Conservation (phyloP, 2,888 invertebrate genomes). For the Synergus umbraculus region DNA sequence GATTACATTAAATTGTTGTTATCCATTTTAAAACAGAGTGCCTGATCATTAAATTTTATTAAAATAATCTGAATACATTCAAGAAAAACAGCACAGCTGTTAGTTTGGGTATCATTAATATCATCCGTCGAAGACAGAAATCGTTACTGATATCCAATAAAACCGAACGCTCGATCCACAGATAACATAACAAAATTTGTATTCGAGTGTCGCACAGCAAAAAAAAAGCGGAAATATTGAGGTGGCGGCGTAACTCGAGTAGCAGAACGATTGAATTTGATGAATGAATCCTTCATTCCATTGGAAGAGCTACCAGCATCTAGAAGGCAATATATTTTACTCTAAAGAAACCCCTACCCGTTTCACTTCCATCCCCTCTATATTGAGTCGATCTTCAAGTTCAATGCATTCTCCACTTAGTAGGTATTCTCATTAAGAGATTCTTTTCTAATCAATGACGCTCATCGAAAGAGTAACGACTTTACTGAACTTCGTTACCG, state of each 20-base stretch:
- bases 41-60: no score
- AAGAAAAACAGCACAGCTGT: not conserved
- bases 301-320: conserved; percentile 48
- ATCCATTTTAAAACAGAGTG: not conserved
- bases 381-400: not conserved
- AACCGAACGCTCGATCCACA: not conserved
- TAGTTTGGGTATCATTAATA: conserved; percentile 10
- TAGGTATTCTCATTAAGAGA: conserved; percentile 43
- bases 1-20: not conserved
- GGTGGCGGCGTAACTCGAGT: conserved; percentile 64
- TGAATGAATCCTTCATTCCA: conserved; percentile 58
- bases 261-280: conserved; percentile 52
- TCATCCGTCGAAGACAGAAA: not conserved
- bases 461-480: conserved; percentile 27
- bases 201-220: conserved; percentile 52
- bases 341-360: conserved; percentile 46
- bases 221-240: conserved; percentile 65
- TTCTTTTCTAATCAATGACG: conserved; percentile 37
- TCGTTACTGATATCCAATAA: conserved; percentile 18
- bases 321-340: conserved; percentile 54
- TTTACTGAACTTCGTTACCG: conserved; percentile 40
- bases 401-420: conserved; percentile 17
- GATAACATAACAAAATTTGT: not conserved
- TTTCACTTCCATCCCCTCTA: not conserved
- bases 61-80: no score